Evolutionary conservation across 2,797 vertebrate species (phyloP).

Genomic region (Somateria mollissima): DNA sequence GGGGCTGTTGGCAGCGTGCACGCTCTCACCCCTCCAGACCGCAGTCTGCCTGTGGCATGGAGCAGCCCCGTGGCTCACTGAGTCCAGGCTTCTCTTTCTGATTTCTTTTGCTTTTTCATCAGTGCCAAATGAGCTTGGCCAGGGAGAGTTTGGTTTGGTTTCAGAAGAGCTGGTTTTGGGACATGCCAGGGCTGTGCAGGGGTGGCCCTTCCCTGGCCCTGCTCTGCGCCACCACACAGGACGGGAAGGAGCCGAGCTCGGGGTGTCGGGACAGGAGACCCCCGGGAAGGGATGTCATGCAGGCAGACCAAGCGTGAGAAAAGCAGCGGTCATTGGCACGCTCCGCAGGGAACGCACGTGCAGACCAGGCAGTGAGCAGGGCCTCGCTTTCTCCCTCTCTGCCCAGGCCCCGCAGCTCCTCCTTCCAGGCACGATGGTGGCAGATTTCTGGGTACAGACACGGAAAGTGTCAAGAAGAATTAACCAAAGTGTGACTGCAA

Average conservation of each 20-base stretch:
- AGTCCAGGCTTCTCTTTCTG: neutral
- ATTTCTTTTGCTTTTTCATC: neutral
- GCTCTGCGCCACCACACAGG: neutral
- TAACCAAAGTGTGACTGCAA: neutral
- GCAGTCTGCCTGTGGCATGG: accelerated
- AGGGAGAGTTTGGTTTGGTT: neutral
- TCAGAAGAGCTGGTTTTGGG: neutral
- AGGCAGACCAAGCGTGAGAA: neutral
- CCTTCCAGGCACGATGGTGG: neutral
- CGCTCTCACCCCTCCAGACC: accelerated
- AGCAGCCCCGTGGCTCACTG: accelerated
- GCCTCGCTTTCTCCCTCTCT: neutral
- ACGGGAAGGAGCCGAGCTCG: accelerated
- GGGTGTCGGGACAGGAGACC: neutral
- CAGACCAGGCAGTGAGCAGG: neutral
- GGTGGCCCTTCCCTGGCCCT: no score
- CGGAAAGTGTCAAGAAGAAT: neutral
- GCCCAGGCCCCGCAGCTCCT: neutral
- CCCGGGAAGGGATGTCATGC: neutral
- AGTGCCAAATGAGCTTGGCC: neutral
- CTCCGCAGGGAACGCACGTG: neutral
- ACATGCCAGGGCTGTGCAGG: neutral
- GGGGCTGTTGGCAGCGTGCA: neutral
- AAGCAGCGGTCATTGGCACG: accelerated
- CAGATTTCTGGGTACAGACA: neutral